phyloP scores from a whole-genome alignment of 2,888 invertebrate species.

The Ormyrus rosae region DNA sequence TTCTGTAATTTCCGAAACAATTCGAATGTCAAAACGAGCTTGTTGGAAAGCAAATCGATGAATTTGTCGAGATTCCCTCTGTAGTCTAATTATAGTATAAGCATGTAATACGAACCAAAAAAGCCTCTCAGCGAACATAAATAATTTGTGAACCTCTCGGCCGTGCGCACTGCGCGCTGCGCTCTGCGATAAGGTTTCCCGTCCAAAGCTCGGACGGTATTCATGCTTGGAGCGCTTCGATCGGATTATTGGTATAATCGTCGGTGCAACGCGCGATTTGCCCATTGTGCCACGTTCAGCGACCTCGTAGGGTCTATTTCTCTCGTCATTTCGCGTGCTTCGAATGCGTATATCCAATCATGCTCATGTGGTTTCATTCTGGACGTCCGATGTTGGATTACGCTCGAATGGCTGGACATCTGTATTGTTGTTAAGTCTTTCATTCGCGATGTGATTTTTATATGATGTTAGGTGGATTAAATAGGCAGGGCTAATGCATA shows the following conservation, averaged over 20 bases:
- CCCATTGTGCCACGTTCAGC: not conserved
- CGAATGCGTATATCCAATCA: not conserved
- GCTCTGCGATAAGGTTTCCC: conserved; percentile 33
- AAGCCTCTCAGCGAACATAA: conserved; percentile 19
- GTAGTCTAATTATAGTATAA: not conserved
- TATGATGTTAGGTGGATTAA: too few species aligned
- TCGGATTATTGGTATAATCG: conserved; percentile 17
- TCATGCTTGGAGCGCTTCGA: not conserved
- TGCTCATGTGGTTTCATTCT: conserved; percentile 9
- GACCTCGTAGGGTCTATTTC: not conserved
- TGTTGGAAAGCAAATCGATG: conserved; percentile 21
- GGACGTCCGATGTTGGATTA: not conserved
- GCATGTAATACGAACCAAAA: conserved; percentile 31
- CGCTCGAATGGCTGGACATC: too few species aligned
- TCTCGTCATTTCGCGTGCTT: not conserved
- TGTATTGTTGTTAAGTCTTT: too few species aligned
- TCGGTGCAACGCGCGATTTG: not conserved
- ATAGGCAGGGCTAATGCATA: too few species aligned
- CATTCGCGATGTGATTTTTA: too few species aligned
- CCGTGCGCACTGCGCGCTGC: too few species aligned
- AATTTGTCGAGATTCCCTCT: conserved; percentile 24
- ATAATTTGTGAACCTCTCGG: conserved; percentile 31
- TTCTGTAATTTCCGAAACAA: too few species aligned
- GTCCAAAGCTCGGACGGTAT: conserved; percentile 9
- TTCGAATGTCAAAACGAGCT: too few species aligned